These are phyloP conservation scores for Ormyrus rosae DNA, from an alignment of 2,888 invertebrate genomes.

Conservation along the genomic window DNA sequence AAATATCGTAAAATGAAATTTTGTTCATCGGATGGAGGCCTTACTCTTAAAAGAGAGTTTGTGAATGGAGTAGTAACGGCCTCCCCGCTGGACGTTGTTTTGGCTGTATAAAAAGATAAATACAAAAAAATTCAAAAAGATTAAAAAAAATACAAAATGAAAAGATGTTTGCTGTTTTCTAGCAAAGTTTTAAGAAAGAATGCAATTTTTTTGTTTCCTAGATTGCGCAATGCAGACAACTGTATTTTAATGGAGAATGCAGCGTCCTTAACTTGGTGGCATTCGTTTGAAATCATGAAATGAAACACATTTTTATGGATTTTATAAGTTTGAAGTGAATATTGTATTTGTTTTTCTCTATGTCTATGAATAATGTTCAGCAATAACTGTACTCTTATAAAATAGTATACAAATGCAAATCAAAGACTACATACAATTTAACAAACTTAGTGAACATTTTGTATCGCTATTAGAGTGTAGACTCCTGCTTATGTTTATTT, in stretches of 20 bases:
- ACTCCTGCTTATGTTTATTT: too few species aligned
- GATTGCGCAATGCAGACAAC: not conserved
- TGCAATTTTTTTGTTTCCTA: slow-evolving; percentile 28
- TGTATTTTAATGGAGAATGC: slow-evolving; percentile 16
- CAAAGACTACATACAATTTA: too few species aligned
- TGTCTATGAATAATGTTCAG: not conserved
- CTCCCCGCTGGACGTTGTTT: slow-evolving; percentile 43
- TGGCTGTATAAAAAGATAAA: slow-evolving; percentile 47
- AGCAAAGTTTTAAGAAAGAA: slow-evolving; percentile 28
- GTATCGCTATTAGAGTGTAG: too few species aligned
- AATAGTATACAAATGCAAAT: slow-evolving; percentile 1
- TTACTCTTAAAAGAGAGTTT: slow-evolving; percentile 3
- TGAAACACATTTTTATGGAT: slow-evolving; percentile 29
- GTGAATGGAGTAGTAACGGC: slow-evolving; percentile 13
- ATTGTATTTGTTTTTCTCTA: slow-evolving; percentile 59
- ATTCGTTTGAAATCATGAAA: slow-evolving; percentile 16
- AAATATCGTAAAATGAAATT: slow-evolving; percentile 37
- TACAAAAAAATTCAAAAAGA: slow-evolving; percentile 36
- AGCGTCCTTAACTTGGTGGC: slow-evolving; percentile 30
- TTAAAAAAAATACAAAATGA: slow-evolving; percentile 40
- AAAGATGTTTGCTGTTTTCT: slow-evolving; percentile 46
- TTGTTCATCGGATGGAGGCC: slow-evolving; percentile 16
- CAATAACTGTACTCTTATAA: slow-evolving; percentile 17
- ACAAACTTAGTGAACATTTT: too few species aligned
- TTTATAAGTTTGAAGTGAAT: slow-evolving; percentile 55